Conservation (phyloP, 2,113 vertebrate genomes). For the Halichoerus grypus region DNA sequence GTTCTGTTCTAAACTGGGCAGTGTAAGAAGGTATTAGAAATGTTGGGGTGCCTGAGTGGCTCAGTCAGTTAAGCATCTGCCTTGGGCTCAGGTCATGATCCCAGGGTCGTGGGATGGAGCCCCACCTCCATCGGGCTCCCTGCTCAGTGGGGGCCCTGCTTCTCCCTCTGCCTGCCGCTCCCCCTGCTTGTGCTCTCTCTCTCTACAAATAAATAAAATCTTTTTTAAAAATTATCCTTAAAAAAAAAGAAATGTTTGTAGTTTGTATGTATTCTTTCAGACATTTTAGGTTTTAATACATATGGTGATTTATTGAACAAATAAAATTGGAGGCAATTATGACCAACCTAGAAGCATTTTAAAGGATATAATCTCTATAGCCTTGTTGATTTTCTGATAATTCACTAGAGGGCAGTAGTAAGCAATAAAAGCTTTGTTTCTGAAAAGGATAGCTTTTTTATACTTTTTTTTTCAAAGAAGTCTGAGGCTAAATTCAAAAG, state of each 20-base stretch:
- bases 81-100: not conserved
- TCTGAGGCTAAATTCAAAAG: constrained; percentile 60
- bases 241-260: not conserved
- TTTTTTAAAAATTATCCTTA: not conserved
- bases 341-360: constrained; percentile 17
- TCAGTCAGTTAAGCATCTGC: not conserved
- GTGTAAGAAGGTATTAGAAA: not conserved
- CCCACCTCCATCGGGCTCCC: not conserved
- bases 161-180: not conserved
- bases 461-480: not conserved
- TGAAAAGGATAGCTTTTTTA: not conserved
- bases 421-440: constrained; percentile 88
- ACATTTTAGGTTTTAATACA: not conserved
- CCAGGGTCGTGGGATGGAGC: not conserved
- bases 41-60: not conserved
- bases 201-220: not conserved
- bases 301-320: not conserved
- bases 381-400: constrained; percentile 31
- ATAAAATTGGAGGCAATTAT: not conserved
- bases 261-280: not conserved
- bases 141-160: not conserved
- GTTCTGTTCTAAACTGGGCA: not conserved
- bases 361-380: not conserved
- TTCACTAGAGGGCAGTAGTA: constrained; percentile 94
- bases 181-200: not conserved